Percentiles rank a stretch among this genome's conserved stretches.
phyloP scores from a whole-genome alignment of 1,140 invertebrate species.

The Ridgeia piscesae region DNA sequence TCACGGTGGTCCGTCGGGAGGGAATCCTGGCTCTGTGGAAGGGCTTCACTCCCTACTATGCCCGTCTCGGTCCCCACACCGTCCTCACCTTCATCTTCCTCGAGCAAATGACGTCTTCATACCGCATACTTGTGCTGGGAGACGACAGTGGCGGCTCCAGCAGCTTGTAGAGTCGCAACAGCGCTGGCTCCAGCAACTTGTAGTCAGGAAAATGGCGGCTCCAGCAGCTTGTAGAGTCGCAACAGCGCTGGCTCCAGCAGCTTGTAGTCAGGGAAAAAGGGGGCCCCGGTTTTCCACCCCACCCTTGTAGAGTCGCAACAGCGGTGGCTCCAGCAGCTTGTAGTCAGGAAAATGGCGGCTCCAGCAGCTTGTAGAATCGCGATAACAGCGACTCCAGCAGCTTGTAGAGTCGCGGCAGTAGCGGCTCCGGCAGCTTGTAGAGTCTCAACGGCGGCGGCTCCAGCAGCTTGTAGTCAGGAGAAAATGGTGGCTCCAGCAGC shows the following conservation, averaged over 20 bases:
- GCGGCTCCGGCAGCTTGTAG: too few relatives aligned
- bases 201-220: too few relatives aligned
- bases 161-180: background rate
- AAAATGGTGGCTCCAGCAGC: too few relatives aligned
- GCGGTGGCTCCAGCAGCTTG: background rate
- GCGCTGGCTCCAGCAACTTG: too few relatives aligned
- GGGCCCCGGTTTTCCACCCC: too few relatives aligned
- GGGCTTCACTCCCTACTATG: slow-evolving; percentile 97
- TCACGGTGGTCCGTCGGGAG: slow-evolving; percentile 82
- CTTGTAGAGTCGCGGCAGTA: too few relatives aligned
- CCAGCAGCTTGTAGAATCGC: background rate
- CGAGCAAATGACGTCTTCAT: slow-evolving; percentile 79
- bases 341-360: background rate
- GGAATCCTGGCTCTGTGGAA: slow-evolving; percentile 97
- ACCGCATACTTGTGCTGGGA: slow-evolving; percentile 7
- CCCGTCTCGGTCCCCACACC: slow-evolving; percentile 93
- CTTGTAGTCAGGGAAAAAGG: too few relatives aligned
- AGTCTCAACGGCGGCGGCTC: too few relatives aligned
- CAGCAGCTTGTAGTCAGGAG: too few relatives aligned
- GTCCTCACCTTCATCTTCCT: slow-evolving; percentile 98
- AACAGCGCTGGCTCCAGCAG: too few relatives aligned
- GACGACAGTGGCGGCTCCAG: background rate
- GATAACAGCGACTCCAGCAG: too few relatives aligned
- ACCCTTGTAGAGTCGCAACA: background rate
- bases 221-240: too few relatives aligned